Base-by-base conservation (phyloP, 2,888 invertebrate genomes). In the Lacanobia oleracea region DNA sequence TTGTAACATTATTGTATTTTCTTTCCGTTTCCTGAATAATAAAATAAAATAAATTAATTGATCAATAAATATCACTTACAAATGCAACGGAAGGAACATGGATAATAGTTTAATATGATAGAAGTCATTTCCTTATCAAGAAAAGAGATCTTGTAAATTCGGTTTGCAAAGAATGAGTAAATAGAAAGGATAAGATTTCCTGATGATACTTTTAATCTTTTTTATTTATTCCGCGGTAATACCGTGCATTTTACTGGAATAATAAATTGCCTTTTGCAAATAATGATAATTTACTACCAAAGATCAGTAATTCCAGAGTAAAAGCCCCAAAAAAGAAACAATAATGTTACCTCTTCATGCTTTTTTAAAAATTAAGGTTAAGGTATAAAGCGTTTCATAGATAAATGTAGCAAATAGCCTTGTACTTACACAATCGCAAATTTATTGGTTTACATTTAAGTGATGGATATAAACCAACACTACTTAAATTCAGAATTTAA, bases 51-150 rank as follows among this genome's bases (percentile, higher is more conserved):
- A 0, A 48, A 6, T 70, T 72, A 72, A 70, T 56, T 56, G 71
- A 16, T 48, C 40, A 72, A 78, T 78, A 56, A 78, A 43, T 12
- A 70, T 3, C 18, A 70, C 21, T 56, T 70, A 40, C 8, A 6
- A 56, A 53, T 14, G 53, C n/a, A 37, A 48, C 78, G 72, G 78
- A 72, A 78, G n/a, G 12, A 33, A 70, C 43, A n/a, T 1, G n/a
- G n/a, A n/a, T 40, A 48, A 54, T 70, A 56, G 40, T 23, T 72
- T 40, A 27, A 53, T 50, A 33, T 12, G 23, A 56, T 48, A 21
- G 43, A 67, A 69, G 12, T 40, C 0, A 78, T 70, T 78, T 72
- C 40, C 48, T 70, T 48, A 78, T 56, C 53, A 40, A 68, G 37
- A 27, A 77, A 53, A 54, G n/a, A 69, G 2, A 56, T 72, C 40